phyloP scores from a whole-genome alignment of 2,113 vertebrate species.

The Psilopogon haemacephalus region DNA sequence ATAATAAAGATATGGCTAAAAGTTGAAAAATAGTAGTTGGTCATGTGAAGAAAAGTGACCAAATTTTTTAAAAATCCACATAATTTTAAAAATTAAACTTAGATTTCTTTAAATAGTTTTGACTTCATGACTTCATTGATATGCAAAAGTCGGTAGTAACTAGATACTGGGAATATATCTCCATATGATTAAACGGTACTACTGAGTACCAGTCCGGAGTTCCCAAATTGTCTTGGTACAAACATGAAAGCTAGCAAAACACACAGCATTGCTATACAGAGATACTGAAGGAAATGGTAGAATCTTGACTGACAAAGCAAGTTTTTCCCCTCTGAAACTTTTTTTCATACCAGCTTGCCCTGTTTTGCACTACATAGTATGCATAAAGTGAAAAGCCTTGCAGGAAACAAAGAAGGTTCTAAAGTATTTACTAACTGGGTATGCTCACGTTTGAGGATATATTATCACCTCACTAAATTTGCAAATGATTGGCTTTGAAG shows the following conservation, averaged over 20 bases:
- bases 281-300: background rate
- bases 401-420: background rate
- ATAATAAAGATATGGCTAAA: background rate
- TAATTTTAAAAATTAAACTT: too few species aligned
- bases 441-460: background rate
- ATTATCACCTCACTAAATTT: background rate
- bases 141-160: background rate
- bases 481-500: background rate
- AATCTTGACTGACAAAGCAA: background rate
- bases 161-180: background rate
- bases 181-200: background rate
- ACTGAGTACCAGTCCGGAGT: background rate
- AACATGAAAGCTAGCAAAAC: background rate
- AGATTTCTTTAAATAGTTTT: background rate
- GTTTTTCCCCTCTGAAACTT: background rate
- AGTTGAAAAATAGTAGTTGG: background rate
- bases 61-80: too few species aligned
- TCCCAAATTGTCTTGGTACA: background rate
- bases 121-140: background rate
- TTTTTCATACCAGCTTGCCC: background rate
- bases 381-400: background rate
- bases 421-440: background rate
- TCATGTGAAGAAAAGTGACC: background rate
- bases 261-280: background rate
- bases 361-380: background rate